Percentiles rank a stretch among this genome's conserved stretches.
Conservation (phyloP, 2,113 vertebrate species). For the Coturnix japonica region DNA sequence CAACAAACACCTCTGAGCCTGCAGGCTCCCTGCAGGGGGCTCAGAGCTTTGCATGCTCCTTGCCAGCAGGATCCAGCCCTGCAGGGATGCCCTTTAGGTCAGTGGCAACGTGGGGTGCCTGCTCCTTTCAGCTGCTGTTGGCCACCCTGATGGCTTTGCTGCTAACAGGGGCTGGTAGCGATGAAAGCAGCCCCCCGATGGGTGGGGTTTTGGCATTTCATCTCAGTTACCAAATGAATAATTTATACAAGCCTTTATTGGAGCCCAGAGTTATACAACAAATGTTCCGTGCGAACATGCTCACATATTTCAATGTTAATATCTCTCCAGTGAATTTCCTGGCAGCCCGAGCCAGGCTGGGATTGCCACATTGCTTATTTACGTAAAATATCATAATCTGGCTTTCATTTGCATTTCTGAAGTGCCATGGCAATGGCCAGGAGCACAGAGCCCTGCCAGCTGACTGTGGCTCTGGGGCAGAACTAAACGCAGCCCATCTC, state of each 20-base stretch:
- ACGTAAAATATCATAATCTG: constrained; percentile 74
- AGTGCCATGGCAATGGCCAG: constrained; percentile 51
- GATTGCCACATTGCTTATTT: constrained; percentile 73
- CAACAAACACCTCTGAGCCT: rapidly evolving
- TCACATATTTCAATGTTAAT: constrained; percentile 67
- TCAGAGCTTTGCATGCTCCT: rapidly evolving
- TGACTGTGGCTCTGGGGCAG: constrained; percentile 5
- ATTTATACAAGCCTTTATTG: constrained; percentile 71
- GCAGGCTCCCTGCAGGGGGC: rapidly evolving
- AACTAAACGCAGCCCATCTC: background rate
- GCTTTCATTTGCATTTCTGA: constrained; percentile 73
- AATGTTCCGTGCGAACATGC: constrained; percentile 69
- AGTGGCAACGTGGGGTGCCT: background rate
- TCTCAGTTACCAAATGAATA: constrained; percentile 73
- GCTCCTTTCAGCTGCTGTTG: background rate
- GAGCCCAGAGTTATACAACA: constrained; percentile 68
- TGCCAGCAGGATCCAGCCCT: rapidly evolving
- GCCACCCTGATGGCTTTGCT: background rate
- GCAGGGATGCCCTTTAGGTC: background rate
- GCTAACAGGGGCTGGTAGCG: background rate
- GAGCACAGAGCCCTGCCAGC: constrained; percentile 18
- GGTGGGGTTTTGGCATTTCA: constrained; percentile 58
- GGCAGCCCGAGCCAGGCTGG: constrained; percentile 68
- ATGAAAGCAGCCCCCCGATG: constrained; percentile 35
- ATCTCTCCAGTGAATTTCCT: constrained; percentile 69